Evolutionary conservation across 2,113 vertebrate genomes (phyloP).

Genomic region (Morphnarchus princeps): DNA sequence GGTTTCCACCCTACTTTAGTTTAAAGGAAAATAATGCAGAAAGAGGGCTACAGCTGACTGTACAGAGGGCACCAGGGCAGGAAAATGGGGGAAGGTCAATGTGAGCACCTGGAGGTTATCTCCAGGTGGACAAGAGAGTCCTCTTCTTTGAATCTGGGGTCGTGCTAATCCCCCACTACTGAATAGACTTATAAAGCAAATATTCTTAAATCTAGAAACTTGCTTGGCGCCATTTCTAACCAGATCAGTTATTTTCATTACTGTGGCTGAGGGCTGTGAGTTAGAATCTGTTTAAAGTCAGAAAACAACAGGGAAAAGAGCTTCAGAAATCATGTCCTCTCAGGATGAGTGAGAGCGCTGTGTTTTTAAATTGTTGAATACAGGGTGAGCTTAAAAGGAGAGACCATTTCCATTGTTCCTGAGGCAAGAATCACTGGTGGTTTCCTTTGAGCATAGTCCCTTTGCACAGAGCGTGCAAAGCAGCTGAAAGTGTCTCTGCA

Average conservation of each 20-base stretch:
- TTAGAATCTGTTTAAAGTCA: neutral
- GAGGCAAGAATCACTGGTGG: constrained; percentile 19
- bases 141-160: neutral
- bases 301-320: neutral
- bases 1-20: neutral
- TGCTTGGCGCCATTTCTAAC: neutral
- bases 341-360: neutral
- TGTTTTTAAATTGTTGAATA: constrained; percentile 9
- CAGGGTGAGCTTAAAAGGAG: neutral
- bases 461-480: constrained; percentile 37
- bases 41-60: neutral
- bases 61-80: neutral
- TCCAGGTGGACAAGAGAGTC: neutral
- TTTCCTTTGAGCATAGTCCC: constrained; percentile 17
- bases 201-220: neutral
- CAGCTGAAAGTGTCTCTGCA: constrained; percentile 8
- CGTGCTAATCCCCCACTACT: neutral
- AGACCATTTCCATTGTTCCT: constrained; percentile 15
- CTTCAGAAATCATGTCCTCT: neutral
- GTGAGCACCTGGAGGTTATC: neutral
- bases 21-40: neutral
- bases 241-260: neutral
- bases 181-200: neutral
- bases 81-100: neutral
- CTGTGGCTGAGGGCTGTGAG: neutral